Evolutionary conservation across 2,113 vertebrate species (phyloP).

Genomic region (Papio anubis): DNA sequence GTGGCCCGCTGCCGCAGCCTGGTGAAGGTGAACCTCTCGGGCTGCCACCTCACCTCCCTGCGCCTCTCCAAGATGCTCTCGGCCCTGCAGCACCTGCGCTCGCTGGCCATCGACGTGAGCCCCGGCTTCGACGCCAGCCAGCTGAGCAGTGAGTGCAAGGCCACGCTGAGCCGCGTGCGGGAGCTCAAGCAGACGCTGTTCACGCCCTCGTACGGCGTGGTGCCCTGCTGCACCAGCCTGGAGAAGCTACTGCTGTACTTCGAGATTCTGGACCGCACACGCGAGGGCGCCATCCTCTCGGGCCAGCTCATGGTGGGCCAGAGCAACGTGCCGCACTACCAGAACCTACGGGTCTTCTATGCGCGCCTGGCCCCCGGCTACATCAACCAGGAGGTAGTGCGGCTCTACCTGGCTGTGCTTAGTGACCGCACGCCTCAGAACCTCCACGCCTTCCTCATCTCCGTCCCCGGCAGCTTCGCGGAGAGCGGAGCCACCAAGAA

Average conservation of each 20-base stretch:
- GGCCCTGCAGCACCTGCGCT: constrained; percentile 87
- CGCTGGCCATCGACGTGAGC: constrained; percentile 92
- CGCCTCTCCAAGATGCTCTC: constrained; percentile 94
- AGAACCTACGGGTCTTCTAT: constrained; percentile 94
- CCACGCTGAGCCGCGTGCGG: constrained; percentile 89
- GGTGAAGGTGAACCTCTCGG: constrained; percentile 92
- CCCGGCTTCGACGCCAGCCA: constrained; percentile 90
- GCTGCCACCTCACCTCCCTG: constrained; percentile 91
- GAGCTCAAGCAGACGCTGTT: constrained; percentile 95
- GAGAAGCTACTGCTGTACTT: constrained; percentile 95
- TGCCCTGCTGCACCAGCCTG: constrained; percentile 94
- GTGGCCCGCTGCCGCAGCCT: constrained; percentile 90
- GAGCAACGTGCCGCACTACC: constrained; percentile 98
- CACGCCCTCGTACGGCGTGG: constrained; percentile 94
- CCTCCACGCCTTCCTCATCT: constrained; percentile 93
- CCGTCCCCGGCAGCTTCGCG: constrained; percentile 91
- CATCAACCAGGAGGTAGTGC: constrained; percentile 95
- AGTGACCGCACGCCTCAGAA: constrained; percentile 94
- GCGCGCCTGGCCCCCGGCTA: constrained; percentile 95
- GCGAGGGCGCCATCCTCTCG: constrained; percentile 91
- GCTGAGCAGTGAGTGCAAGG: constrained; percentile 93
- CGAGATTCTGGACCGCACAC: constrained; percentile 93
- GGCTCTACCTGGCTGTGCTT: constrained; percentile 95
- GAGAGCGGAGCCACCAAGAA: constrained; percentile 91
- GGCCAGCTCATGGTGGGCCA: constrained; percentile 97